Conservation (phyloP, 2,797 vertebrate species). For the Callimico goeldii region DNA sequence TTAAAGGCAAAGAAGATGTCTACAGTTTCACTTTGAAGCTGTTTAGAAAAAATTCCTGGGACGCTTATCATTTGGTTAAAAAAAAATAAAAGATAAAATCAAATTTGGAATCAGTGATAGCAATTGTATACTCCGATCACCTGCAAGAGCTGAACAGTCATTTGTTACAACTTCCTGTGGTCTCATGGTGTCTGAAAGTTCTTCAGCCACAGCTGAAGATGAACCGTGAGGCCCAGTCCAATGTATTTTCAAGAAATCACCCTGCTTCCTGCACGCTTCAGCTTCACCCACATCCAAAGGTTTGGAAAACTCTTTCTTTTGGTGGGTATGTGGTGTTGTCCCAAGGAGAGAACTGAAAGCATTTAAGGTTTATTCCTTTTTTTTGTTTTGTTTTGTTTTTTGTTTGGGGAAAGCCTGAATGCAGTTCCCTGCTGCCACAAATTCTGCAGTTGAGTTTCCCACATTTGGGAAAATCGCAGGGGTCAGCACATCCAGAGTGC, state of each 20-base stretch:
- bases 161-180: neutral
- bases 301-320: neutral
- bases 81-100: conserved; percentile 53
- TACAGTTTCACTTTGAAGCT: conserved; percentile 70
- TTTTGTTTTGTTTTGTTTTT: neutral
- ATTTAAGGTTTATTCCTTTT: neutral
- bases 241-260: neutral
- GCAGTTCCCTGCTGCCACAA: no score
- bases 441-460: no score
- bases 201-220: neutral
- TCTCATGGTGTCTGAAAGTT: neutral
- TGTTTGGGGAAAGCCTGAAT: no score
- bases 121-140: neutral
- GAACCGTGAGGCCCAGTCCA: accelerated
- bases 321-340: accelerated
- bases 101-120: conserved; percentile 11
- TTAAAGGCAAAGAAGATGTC: conserved; percentile 63
- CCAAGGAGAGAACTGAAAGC: neutral
- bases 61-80: conserved; percentile 39
- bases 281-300: neutral
- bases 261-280: neutral
- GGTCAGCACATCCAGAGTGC: no score
- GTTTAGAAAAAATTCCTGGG: conserved; percentile 49
- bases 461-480: no score
- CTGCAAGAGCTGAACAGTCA: neutral